A percentile compares a stretch with the other conserved stretches of the same genome.
Evolutionary conservation across 2,113 vertebrate species (phyloP).

Genomic region (Mohoua ochrocephala): DNA sequence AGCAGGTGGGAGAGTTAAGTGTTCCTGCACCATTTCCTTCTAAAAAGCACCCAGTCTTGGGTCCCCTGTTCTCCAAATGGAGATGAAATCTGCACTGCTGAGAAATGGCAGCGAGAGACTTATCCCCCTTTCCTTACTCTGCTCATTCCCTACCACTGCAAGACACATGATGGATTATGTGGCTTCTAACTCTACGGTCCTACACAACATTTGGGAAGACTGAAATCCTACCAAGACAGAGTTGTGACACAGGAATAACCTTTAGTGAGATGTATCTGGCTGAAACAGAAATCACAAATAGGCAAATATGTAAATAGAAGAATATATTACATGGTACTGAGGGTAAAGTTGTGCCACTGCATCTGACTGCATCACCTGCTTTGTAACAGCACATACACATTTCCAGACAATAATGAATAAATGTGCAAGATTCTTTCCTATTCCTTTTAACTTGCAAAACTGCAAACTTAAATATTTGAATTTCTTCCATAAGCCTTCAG

Average conservation of each 20-base stretch:
- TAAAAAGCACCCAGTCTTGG: not conserved
- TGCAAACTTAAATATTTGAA: conserved; percentile 40
- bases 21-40: not conserved
- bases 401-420: conserved; percentile 1
- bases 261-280: not conserved
- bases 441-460: conserved; percentile 19
- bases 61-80: not conserved
- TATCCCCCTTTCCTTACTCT: not conserved
- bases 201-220: not conserved
- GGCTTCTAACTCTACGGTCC: not conserved
- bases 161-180: not conserved
- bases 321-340: not conserved
- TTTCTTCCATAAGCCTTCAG: conserved; percentile 46
- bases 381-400: not conserved
- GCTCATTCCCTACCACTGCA: not conserved
- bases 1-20: not conserved
- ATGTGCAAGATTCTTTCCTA: not conserved
- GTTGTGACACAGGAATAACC: not conserved
- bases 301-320: not conserved
- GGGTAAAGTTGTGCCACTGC: not conserved
- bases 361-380: not conserved
- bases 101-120: not conserved
- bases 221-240: not conserved
- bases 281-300: not conserved
- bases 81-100: not conserved